These are phyloP conservation scores for Myripristis murdjan DNA, from an alignment of 2,797 vertebrate genomes.

Conservation along the genomic window DNA sequence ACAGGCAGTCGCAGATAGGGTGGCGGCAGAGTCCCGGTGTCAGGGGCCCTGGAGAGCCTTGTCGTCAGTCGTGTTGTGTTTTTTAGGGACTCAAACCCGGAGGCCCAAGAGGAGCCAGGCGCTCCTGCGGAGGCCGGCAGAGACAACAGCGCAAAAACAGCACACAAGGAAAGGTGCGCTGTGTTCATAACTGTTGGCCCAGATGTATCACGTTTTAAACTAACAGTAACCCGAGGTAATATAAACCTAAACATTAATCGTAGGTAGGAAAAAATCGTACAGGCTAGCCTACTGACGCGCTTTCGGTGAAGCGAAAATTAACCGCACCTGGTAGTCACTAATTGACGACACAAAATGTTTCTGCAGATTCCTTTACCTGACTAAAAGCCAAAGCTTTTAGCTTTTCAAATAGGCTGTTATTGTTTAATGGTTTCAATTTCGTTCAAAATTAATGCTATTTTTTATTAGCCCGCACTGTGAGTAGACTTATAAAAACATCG, in stretches of 20 bases:
- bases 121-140: not conserved
- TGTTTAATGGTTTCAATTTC: too few relatives aligned
- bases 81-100: not conserved
- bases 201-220: not conserved
- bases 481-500: too few relatives aligned
- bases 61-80: not conserved
- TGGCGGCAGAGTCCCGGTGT: not conserved
- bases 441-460: too few relatives aligned
- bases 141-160: slow-evolving; percentile 11
- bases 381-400: too few relatives aligned
- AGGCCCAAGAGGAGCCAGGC: not conserved
- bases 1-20: slow-evolving; percentile 74
- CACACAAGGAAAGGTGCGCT: not conserved
- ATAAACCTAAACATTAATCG: not conserved
- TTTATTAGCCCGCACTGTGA: too few relatives aligned
- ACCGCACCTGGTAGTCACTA: slow-evolving; percentile 48
- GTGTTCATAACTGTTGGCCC: not conserved
- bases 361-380: too few relatives aligned
- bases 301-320: slow-evolving; percentile 23
- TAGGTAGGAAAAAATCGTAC: not conserved
- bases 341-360: slow-evolving; percentile 10
- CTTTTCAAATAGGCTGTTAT: too few relatives aligned
- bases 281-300: not conserved
- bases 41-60: not conserved
- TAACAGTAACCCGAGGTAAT: not conserved